These are phyloP conservation scores for Leptinotarsa texana DNA, from an alignment of 1,140 invertebrate genomes.

Conservation along the genomic window DNA sequence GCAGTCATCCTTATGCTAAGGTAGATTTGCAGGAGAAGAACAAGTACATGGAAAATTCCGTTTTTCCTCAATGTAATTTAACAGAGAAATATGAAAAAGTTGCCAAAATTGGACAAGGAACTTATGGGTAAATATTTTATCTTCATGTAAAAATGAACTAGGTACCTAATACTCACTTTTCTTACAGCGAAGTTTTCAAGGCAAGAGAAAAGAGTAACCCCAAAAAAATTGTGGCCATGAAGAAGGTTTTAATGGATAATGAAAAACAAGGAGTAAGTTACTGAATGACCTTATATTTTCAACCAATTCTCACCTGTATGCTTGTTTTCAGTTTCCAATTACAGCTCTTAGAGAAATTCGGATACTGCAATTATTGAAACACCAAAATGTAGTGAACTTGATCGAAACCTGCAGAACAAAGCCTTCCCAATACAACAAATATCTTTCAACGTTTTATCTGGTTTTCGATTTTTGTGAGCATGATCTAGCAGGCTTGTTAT, in stretches of 20 bases:
- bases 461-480: constrained; percentile 99
- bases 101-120: constrained; percentile 97
- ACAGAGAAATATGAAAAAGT: constrained; percentile 94
- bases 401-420: constrained; percentile 96
- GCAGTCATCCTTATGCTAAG: constrained; percentile 31
- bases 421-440: constrained; percentile 84
- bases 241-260: constrained; percentile 99
- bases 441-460: constrained; percentile 93
- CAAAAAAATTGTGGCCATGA: constrained; percentile 94
- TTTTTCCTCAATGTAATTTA: constrained; percentile 91
- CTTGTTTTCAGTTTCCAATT: constrained; percentile 87
- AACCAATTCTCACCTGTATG: constrained; percentile 12
- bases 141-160: too few relatives aligned
- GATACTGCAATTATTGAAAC: constrained; percentile 92
- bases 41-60: constrained; percentile 86
- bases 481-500: constrained; percentile 94
- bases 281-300: constrained; percentile 14
- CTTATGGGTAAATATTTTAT: constrained; percentile 76
- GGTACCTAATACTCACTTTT: neutral
- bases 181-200: constrained; percentile 94
- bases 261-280: constrained; percentile 93
- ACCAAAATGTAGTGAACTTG: constrained; percentile 97
- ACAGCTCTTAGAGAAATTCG: constrained; percentile 96
- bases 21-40: constrained; percentile 75
- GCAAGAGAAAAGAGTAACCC: constrained; percentile 80